Evolutionary conservation across 2,113 vertebrate species (phyloP).

Genomic region (Atrichornis clamosus): DNA sequence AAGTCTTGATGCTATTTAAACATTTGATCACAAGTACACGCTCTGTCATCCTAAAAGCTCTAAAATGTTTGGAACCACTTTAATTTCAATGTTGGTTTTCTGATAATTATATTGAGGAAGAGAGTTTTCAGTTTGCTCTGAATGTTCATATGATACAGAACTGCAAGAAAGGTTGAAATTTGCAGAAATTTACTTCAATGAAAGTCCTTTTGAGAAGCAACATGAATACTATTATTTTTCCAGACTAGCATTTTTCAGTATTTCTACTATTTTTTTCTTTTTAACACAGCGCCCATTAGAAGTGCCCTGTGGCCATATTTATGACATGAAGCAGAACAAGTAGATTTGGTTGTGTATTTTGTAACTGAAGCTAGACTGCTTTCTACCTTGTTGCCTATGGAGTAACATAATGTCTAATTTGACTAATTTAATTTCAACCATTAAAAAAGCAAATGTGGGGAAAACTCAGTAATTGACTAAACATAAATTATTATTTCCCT

Average conservation of each 20-base stretch:
- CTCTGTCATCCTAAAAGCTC: not conserved
- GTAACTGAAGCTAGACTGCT: not conserved
- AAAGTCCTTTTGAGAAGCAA: not conserved
- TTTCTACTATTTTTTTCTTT: not conserved
- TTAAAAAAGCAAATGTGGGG: conserved; percentile 8
- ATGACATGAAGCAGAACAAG: not conserved
- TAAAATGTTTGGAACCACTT: not conserved
- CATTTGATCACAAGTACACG: not conserved
- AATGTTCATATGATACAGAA: not conserved
- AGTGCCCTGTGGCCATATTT: not conserved
- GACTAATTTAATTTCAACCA: conserved; percentile 26
- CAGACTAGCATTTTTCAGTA: not conserved
- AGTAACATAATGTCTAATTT: conserved; percentile 31
- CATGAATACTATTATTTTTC: not conserved
- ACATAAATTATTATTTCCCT: conserved; percentile 22
- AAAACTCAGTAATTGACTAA: conserved; percentile 16
- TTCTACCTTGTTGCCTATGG: not conserved
- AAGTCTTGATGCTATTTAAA: not conserved
- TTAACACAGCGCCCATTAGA: not conserved
- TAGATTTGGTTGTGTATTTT: conserved; percentile 27
- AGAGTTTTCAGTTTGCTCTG: not conserved
- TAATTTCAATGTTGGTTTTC: not conserved
- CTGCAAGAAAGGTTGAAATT: not conserved
- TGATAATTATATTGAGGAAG: not conserved
- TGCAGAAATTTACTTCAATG: not conserved